A percentile compares a stretch with the other conserved stretches of the same genome.
phyloP scores from a whole-genome alignment of 2,888 invertebrate species.

The Nomada lathburiana region DNA sequence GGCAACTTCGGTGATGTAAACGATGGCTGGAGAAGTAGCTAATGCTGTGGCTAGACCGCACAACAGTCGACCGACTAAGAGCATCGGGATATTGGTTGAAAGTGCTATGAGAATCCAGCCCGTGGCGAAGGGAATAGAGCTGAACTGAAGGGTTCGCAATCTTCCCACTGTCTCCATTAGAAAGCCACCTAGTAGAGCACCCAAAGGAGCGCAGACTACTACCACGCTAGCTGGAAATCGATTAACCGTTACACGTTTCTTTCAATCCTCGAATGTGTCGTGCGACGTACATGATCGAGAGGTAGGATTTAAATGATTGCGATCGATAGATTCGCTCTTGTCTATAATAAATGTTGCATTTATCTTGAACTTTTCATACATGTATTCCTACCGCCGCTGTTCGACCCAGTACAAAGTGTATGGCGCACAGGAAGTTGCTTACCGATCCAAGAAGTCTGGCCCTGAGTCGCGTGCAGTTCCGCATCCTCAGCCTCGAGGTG shows the following conservation, averaged over 20 bases:
- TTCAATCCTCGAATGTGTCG: background rate
- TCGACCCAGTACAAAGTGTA: background rate
- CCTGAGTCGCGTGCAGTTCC: conserved; percentile 78
- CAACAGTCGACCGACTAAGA: conserved; percentile 85
- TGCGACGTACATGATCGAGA: too few relatives aligned
- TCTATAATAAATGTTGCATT: too few relatives aligned
- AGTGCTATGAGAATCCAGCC: conserved; percentile 87
- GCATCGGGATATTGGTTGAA: conserved; percentile 85
- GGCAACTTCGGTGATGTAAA: conserved; percentile 88
- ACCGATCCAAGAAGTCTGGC: conserved; percentile 86
- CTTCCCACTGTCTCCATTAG: conserved; percentile 87
- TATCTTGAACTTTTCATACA: too few relatives aligned
- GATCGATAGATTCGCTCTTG: too few relatives aligned
- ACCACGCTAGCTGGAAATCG: conserved; percentile 85
- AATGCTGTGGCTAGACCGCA: conserved; percentile 87
- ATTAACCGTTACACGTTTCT: background rate
- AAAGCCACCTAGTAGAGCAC: conserved; percentile 86
- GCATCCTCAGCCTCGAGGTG: conserved; percentile 83
- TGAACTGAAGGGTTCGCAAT: conserved; percentile 86
- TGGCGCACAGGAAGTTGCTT: conserved; percentile 50
- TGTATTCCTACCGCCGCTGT: too few relatives aligned
- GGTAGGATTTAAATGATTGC: too few relatives aligned
- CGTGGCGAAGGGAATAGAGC: conserved; percentile 85
- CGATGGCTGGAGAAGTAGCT: conserved; percentile 87
- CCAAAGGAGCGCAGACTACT: conserved; percentile 86